A percentile compares a stretch with the other conserved stretches of the same genome.
Conservation (phyloP, 2,888 invertebrate genomes). For the Linnaemya vulpina region DNA sequence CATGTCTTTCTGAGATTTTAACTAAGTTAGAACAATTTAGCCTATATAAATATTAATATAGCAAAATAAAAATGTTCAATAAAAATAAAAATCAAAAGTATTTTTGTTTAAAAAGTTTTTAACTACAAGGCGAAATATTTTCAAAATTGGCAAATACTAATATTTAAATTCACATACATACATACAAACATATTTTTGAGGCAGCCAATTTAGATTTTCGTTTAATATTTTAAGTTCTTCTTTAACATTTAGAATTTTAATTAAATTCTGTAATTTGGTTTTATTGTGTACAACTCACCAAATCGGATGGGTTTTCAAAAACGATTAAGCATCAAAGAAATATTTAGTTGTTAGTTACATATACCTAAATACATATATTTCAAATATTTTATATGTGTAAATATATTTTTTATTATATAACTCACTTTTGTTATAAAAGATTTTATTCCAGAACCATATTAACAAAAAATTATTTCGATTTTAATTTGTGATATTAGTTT, state of each 20-base stretch:
- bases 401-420: conserved; percentile 23
- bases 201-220: conserved; percentile 61
- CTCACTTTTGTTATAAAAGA: conserved; percentile 22
- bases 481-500: conserved; percentile 70
- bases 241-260: conserved; percentile 28
- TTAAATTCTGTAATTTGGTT: conserved; percentile 4
- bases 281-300: background rate
- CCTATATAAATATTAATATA: too few species aligned
- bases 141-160: background rate
- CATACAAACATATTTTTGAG: conserved; percentile 31
- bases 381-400: conserved; percentile 30
- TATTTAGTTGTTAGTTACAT: conserved; percentile 9
- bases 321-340: background rate
- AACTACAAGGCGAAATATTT: background rate
- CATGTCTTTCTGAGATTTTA: too few species aligned
- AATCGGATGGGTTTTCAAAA: background rate
- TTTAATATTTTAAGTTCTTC: conserved; percentile 46
- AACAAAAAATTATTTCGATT: conserved; percentile 50
- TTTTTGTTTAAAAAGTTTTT: conserved; percentile 1
- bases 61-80: too few species aligned
- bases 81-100: too few species aligned
- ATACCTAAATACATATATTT: conserved; percentile 1
- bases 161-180: background rate
- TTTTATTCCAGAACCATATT: conserved; percentile 27
- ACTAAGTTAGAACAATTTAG: too few species aligned